Conservation (phyloP, 2,888 invertebrate species). For the Nipponacmea schrenckii region DNA sequence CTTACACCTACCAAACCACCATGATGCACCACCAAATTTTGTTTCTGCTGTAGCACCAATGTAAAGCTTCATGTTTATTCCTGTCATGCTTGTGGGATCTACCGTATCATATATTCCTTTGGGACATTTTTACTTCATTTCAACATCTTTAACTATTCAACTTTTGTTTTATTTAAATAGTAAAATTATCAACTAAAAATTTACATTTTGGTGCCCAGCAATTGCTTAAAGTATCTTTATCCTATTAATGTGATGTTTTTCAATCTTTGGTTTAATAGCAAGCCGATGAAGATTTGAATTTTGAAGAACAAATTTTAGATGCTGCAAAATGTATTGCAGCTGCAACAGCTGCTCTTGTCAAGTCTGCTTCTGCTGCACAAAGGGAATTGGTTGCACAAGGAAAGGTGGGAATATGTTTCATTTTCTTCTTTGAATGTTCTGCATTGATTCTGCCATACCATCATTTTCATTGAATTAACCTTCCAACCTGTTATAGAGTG, state of each 20-base stretch:
- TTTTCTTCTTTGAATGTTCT: neutral
- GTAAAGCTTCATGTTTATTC: neutral
- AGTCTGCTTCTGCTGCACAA: conserved; percentile 97
- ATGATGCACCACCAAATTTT: neutral
- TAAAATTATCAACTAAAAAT: too few relatives aligned
- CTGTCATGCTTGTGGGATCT: neutral
- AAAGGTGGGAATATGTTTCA: conserved; percentile 72
- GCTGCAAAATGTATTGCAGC: conserved; percentile 97
- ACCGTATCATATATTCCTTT: too few relatives aligned
- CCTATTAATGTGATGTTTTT: too few relatives aligned
- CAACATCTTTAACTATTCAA: too few relatives aligned
- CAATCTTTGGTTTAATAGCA: conserved; percentile 72
- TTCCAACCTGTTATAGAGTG: too few relatives aligned
- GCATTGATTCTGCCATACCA: neutral
- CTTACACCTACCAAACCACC: conserved; percentile 12
- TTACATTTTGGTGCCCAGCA: too few relatives aligned
- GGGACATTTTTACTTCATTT: too few relatives aligned
- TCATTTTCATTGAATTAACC: neutral
- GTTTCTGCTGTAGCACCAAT: conserved; percentile 7
- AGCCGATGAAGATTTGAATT: conserved; percentile 92
- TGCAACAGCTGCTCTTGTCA: conserved; percentile 94
- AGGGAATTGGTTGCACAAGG: conserved; percentile 91
- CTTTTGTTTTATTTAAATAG: too few relatives aligned
- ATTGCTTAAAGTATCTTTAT: too few relatives aligned
- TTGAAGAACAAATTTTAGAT: conserved; percentile 98